Percentiles rank a stretch among this genome's conserved stretches.
phyloP scores from a whole-genome alignment of 2,113 vertebrate species.

The Deroptyus accipitrinus region DNA sequence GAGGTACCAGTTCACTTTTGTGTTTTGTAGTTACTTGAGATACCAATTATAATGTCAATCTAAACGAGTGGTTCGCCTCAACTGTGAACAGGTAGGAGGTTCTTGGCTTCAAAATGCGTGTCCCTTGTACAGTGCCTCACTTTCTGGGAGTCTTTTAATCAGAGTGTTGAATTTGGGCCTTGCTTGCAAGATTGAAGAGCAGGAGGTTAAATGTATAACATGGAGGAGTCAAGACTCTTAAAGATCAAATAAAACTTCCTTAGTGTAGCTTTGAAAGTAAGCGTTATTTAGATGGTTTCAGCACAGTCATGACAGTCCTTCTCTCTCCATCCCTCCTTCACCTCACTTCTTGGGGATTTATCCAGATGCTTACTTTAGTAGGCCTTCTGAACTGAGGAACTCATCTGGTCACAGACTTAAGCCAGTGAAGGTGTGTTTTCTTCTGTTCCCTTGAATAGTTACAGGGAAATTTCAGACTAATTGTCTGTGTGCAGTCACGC shows the following conservation, averaged over 20 bases:
- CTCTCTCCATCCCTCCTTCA: background rate
- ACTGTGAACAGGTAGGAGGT: background rate
- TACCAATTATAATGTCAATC: background rate
- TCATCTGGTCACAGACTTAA: background rate
- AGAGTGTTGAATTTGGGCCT: background rate
- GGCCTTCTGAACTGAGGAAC: background rate
- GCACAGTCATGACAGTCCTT: background rate
- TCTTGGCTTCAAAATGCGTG: background rate
- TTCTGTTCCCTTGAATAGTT: background rate
- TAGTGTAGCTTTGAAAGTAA: background rate
- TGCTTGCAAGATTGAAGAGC: background rate
- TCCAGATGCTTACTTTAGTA: background rate
- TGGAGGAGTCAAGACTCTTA: background rate
- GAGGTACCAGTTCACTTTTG: background rate
- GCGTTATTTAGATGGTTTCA: background rate
- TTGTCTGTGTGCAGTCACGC: background rate
- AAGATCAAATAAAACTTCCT: background rate
- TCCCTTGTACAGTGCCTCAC: background rate
- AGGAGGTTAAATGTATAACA: background rate
- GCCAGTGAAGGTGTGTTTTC: background rate
- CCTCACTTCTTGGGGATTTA: background rate
- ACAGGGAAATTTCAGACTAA: background rate
- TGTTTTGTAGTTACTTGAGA: background rate
- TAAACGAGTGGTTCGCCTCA: background rate
- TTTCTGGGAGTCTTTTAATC: background rate